These are phyloP conservation scores for Drosophila basisetae DNA, from an alignment of 2,888 invertebrate species.

Conservation along the genomic window DNA sequence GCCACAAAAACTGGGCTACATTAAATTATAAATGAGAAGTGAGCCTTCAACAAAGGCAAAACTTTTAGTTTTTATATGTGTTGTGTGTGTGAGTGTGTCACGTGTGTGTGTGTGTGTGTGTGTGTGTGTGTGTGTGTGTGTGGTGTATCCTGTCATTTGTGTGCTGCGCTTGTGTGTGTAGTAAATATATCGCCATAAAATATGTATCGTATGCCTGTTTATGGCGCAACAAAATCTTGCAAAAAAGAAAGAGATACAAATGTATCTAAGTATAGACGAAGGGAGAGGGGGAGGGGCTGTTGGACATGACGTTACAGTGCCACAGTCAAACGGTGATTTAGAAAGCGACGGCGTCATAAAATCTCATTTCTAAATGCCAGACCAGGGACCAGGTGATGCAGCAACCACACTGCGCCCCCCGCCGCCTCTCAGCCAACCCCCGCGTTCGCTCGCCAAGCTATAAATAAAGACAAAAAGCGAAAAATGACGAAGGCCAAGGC, in stretches of 20 bases:
- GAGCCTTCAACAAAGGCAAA: constrained; percentile 8
- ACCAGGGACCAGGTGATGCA: constrained; percentile 45
- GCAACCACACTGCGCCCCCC: not conserved
- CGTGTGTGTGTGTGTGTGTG: constrained; percentile 14
- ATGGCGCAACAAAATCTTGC: constrained; percentile 46
- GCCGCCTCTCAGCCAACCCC: not conserved
- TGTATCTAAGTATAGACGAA: constrained; percentile 2
- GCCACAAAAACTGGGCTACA: constrained; percentile 39
- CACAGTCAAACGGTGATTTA: constrained; percentile 38
- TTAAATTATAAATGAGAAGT: constrained; percentile 14
- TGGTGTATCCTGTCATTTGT: constrained; percentile 28
- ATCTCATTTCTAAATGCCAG: constrained; percentile 64
- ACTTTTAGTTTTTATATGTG: constrained; percentile 18
- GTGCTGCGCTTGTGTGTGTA: constrained; percentile 28
- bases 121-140: constrained; percentile 21
- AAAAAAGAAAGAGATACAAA: constrained; percentile 35
- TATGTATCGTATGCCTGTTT: constrained; percentile 74
- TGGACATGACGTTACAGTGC: constrained; percentile 23
- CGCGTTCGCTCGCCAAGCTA: constrained; percentile 22
- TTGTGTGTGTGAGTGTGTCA: constrained; percentile 1
- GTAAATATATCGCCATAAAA: constrained; percentile 54
- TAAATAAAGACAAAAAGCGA: constrained; percentile 55
- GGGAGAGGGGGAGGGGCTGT: not conserved
- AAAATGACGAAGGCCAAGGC: constrained; percentile 57
- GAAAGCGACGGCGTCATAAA: constrained; percentile 48